Evolutionary conservation across 2,797 vertebrate species (phyloP).

Genomic region (Paramormyrops hopkinsi): DNA sequence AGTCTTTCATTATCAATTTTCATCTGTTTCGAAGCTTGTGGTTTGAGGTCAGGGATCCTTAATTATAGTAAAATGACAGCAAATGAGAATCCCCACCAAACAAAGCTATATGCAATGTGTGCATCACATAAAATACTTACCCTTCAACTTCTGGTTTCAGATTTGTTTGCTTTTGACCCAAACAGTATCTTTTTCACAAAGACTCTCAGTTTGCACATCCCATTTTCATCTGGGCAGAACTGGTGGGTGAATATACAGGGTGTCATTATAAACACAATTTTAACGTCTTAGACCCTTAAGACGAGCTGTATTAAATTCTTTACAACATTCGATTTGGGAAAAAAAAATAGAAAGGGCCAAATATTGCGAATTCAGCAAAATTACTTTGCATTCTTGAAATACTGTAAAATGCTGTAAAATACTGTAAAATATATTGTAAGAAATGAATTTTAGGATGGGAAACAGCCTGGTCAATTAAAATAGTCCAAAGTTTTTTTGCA

Average conservation of each 20-base stretch:
- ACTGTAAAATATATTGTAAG: background rate
- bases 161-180: background rate
- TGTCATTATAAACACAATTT: background rate
- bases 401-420: background rate
- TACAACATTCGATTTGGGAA: background rate
- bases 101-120: background rate
- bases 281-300: background rate
- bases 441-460: background rate
- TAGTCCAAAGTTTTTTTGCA: background rate
- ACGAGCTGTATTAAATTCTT: background rate
- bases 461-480: background rate
- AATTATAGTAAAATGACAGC: background rate
- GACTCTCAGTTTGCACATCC: background rate
- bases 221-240: background rate
- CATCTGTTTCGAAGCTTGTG: conserved; percentile 5
- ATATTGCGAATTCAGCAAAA: background rate
- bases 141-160: background rate
- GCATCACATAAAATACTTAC: background rate
- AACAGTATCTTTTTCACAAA: background rate
- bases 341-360: background rate
- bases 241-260: background rate
- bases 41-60: background rate
- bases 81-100: background rate
- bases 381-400: background rate
- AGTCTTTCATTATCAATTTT: conserved; percentile 18